phyloP scores from a whole-genome alignment of 2,888 invertebrate species.

The Drosophila atripex region DNA sequence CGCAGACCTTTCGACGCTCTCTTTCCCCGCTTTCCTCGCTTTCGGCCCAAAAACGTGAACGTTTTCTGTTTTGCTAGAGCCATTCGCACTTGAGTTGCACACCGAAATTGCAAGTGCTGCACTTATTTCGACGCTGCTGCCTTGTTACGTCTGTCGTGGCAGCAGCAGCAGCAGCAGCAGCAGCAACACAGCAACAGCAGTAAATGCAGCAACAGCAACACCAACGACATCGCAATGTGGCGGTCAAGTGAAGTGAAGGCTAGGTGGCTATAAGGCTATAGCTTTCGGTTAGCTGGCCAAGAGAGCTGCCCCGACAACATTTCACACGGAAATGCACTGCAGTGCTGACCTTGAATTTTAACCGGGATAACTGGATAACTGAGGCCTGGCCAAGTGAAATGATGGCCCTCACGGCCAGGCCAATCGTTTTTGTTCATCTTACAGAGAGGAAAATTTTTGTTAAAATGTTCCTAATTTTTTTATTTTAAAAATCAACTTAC shows the following conservation, averaged over 20 bases:
- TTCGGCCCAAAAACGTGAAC: conserved; percentile 13
- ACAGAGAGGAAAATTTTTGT: conserved; percentile 2
- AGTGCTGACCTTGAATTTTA: conserved; percentile 68
- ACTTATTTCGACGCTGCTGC: conserved; percentile 31
- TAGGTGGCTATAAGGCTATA: conserved; percentile 6
- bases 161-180: conserved; percentile 6
- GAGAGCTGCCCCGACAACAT: conserved; percentile 61
- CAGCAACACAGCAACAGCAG: conserved; percentile 1
- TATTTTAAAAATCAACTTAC: not conserved
- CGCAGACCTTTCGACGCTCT: conserved; percentile 57
- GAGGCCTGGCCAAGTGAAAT: conserved; percentile 64
- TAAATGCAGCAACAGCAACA: conserved; percentile 5
- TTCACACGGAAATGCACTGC: conserved; percentile 73
- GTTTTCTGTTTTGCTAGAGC: conserved; percentile 64
- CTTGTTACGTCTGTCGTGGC: conserved; percentile 19
- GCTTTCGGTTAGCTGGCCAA: conserved; percentile 29
- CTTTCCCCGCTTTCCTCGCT: conserved; percentile 6
- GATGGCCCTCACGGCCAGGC: conserved; percentile 72
- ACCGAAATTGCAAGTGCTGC: conserved; percentile 55
- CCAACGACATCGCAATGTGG: conserved; percentile 10
- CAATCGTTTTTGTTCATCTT: conserved; percentile 28
- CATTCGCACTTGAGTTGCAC: conserved; percentile 63
- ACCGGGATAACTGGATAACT: conserved; percentile 60
- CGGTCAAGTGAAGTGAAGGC: conserved; percentile 48
- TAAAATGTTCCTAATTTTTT: not conserved